A percentile compares a stretch with the other conserved stretches of the same genome.
Conservation (phyloP, 2,113 vertebrate genomes). For the Sphyrna mokarran region DNA sequence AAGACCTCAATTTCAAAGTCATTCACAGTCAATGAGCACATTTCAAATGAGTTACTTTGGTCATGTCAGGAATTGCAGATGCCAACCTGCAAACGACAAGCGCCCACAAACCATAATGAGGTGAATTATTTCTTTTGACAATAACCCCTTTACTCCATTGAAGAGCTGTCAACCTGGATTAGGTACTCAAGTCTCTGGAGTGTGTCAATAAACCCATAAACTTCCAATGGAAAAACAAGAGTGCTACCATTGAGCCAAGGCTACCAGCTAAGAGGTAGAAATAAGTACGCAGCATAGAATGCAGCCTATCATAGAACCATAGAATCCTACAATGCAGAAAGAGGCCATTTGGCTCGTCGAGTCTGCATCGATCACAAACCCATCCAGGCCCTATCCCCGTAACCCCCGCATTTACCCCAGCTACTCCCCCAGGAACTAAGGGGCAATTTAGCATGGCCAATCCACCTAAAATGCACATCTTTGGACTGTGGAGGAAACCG, state of each 20-base stretch:
- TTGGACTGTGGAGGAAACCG: too few species aligned
- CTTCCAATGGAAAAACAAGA: background rate
- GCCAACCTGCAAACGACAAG: background rate
- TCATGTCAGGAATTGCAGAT: background rate
- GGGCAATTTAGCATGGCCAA: too few species aligned
- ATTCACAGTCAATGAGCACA: background rate
- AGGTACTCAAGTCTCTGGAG: background rate
- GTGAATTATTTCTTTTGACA: too few species aligned
- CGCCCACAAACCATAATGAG: background rate
- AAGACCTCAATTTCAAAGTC: background rate
- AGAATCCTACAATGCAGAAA: too few species aligned
- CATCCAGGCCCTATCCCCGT: too few species aligned
- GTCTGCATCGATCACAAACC: too few species aligned
- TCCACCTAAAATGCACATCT: too few species aligned
- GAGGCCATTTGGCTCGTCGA: too few species aligned
- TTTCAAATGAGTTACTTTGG: background rate
- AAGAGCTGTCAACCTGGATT: background rate
- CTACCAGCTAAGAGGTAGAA: background rate
- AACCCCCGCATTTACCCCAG: too few species aligned
- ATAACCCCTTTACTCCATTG: background rate
- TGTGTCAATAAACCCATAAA: background rate
- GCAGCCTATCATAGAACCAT: too few species aligned
- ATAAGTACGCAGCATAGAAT: background rate
- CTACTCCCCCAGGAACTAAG: too few species aligned
- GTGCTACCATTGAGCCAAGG: background rate